These are phyloP conservation scores for Denticeps clupeoides DNA, from an alignment of 2,797 vertebrate genomes.

Conservation along the genomic window DNA sequence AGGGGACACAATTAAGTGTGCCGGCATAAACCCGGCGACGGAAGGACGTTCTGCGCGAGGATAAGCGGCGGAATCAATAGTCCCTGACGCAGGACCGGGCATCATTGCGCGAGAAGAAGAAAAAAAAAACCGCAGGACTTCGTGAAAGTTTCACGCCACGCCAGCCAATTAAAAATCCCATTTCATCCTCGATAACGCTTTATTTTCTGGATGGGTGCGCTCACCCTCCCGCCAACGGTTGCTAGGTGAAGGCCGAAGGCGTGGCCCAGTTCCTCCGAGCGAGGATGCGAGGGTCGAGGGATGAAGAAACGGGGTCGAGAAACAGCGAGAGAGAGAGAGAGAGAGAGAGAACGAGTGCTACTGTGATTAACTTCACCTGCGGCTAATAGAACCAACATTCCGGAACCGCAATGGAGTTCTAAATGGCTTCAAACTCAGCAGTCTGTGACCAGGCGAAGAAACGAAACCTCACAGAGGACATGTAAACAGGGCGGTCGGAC, in stretches of 20 bases:
- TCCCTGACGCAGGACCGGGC: slow-evolving; percentile 40
- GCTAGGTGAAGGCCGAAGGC: slow-evolving; percentile 7
- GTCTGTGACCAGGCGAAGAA: slow-evolving; percentile 27
- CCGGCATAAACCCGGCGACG: too few species aligned
- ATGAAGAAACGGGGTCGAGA: background rate
- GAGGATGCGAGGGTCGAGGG: too few species aligned
- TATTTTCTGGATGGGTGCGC: slow-evolving; percentile 37
- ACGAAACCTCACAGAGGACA: slow-evolving; percentile 17
- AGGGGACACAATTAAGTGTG: slow-evolving; percentile 11
- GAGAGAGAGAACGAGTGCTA: too few species aligned
- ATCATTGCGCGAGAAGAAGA: too few species aligned
- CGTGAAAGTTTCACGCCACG: slow-evolving; percentile 43
- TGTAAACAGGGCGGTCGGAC: slow-evolving; percentile 14
- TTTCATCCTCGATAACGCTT: slow-evolving; percentile 26
- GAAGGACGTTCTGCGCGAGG: slow-evolving; percentile 35
- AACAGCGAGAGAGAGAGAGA: too few species aligned
- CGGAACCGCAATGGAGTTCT: slow-evolving; percentile 49
- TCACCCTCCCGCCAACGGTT: slow-evolving; percentile 28
- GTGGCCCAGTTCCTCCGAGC: too few species aligned
- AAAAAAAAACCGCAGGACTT: slow-evolving; percentile 27
- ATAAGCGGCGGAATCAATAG: slow-evolving; percentile 52
- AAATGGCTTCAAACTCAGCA: slow-evolving; percentile 37
- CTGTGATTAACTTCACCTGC: slow-evolving; percentile 27
- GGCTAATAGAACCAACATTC: slow-evolving; percentile 30
- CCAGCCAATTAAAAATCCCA: slow-evolving; percentile 63